phyloP scores from a whole-genome alignment of 1,140 invertebrate species.

The Ooceraea biroi region DNA sequence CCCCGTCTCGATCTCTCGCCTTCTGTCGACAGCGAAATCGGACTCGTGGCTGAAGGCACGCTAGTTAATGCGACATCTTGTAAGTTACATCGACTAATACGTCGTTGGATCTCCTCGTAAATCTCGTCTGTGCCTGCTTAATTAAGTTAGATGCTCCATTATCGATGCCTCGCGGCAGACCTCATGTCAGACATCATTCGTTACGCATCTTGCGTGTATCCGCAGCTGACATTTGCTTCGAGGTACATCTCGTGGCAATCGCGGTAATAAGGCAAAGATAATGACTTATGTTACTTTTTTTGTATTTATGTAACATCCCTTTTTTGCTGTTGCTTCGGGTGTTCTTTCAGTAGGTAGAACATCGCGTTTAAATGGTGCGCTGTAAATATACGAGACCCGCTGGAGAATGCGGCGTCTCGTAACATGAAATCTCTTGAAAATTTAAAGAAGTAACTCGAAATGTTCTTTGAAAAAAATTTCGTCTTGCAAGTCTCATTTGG shows the following conservation, averaged over 20 bases:
- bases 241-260: too few species aligned
- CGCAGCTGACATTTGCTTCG: too few species aligned
- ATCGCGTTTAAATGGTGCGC: too few species aligned
- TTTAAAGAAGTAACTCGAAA: neutral
- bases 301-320: too few species aligned
- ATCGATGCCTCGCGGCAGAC: neutral
- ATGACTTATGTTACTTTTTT: too few species aligned
- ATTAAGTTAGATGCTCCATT: constrained; percentile 47
- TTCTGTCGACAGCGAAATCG: constrained; percentile 60
- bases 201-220: neutral
- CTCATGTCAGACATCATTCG: neutral
- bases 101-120: constrained; percentile 43
- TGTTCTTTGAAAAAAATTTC: neutral
- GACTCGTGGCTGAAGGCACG: constrained; percentile 40
- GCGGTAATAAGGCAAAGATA: too few species aligned
- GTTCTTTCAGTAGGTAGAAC: too few species aligned
- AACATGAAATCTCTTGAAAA: neutral
- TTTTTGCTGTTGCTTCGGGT: too few species aligned
- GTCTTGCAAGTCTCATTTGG: neutral
- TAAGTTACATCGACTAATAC: constrained; percentile 51
- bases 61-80: constrained; percentile 66
- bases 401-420: too few species aligned
- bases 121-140: constrained; percentile 31
- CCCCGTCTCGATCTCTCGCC: constrained; percentile 64
- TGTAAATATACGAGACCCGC: too few species aligned